These are phyloP conservation scores for Schizothorax lantsangensis DNA, from an alignment of 2,797 vertebrate species.

Conservation along the genomic window DNA sequence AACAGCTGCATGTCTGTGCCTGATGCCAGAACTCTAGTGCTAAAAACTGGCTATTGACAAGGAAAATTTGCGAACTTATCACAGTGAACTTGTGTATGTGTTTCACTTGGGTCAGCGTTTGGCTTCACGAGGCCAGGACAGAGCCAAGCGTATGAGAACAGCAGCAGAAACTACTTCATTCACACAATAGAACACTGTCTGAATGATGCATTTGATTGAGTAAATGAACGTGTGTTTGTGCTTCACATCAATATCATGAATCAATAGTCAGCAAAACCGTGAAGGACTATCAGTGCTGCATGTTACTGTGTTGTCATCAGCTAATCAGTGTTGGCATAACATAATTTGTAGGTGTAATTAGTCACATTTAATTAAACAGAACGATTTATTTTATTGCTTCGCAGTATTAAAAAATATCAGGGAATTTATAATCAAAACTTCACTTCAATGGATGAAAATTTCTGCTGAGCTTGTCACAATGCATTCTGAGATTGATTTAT, in stretches of 20 bases:
- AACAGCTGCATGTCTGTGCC: constrained; percentile 33
- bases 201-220: constrained; percentile 2
- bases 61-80: constrained; percentile 28
- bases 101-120: constrained; percentile 6
- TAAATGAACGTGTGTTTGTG: background rate
- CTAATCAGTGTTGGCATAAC: background rate
- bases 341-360: background rate
- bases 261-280: background rate
- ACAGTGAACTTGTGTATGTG: constrained; percentile 6
- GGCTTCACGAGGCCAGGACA: constrained; percentile 20
- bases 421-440: background rate
- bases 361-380: background rate
- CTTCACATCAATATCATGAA: background rate
- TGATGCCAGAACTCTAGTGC: constrained; percentile 30
- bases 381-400: background rate
- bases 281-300: background rate
- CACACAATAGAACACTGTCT: constrained; percentile 18
- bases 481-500: background rate
- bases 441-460: background rate
- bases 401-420: background rate
- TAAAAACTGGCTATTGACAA: constrained; percentile 44
- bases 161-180: constrained; percentile 14
- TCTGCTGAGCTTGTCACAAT: background rate
- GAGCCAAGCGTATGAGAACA: constrained; percentile 14
- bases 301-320: background rate